Evolutionary conservation across 2,888 invertebrate species (phyloP).

Genomic region (Blastobasis lacticolella): DNA sequence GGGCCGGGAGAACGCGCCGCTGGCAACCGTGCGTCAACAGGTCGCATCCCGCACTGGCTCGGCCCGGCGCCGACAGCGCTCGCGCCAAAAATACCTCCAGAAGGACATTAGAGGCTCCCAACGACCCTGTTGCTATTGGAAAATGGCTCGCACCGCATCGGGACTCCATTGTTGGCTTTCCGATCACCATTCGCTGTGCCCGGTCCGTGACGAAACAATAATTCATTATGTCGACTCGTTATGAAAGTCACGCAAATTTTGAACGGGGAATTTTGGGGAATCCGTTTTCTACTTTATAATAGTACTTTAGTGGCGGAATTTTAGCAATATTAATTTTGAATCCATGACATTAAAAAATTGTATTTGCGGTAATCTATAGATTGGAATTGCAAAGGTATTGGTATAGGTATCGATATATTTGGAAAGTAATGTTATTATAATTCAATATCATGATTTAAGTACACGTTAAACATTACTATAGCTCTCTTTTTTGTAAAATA

Average conservation of each 20-base stretch:
- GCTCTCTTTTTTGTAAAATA: no score
- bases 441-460: no score
- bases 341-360: no score
- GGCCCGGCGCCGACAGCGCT: conserved; percentile 54
- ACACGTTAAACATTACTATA: no score
- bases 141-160: conserved; percentile 47
- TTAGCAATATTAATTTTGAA: no score
- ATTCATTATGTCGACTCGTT: not conserved
- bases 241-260: not conserved
- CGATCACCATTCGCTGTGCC: conserved; percentile 30
- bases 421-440: no score
- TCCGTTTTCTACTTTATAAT: not conserved
- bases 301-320: not conserved
- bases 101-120: conserved; percentile 57
- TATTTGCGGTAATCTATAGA: no score
- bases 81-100: conserved; percentile 69
- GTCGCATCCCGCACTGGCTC: conserved; percentile 64
- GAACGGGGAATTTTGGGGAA: not conserved
- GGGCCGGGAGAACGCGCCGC: conserved; percentile 26
- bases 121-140: conserved; percentile 61
- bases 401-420: no score
- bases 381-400: no score
- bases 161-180: conserved; percentile 41
- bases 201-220: conserved; percentile 6
- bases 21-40: conserved; percentile 67